phyloP scores from a whole-genome alignment of 2,888 invertebrate species.

The Leptura quadrifasciata region DNA sequence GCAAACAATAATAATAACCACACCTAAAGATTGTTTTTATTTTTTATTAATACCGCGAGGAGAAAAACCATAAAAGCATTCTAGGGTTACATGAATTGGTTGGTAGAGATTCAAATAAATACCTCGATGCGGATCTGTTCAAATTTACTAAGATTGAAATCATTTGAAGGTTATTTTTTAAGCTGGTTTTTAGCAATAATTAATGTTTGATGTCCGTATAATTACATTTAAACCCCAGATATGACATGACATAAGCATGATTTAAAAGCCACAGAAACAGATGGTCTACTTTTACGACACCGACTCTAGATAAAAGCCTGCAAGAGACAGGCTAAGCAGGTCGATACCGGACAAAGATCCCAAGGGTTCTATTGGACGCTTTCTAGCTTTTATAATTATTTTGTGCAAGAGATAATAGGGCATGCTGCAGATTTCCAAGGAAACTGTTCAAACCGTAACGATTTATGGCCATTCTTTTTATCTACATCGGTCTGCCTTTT shows the following conservation, averaged over 20 bases:
- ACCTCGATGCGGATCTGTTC: no score
- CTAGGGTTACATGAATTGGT: no score
- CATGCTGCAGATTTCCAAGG: conserved; percentile 31
- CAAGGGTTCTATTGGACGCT: conserved; percentile 19
- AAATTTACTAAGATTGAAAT: no score
- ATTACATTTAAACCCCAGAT: conserved; percentile 1
- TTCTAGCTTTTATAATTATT: conserved; percentile 36
- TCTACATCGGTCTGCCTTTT: neutral
- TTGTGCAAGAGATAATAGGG: conserved; percentile 34
- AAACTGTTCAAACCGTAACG: conserved; percentile 24
- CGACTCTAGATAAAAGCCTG: conserved; percentile 32
- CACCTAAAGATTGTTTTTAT: no score
- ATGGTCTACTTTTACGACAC: conserved; percentile 33
- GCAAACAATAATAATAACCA: no score
- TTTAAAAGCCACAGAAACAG: conserved; percentile 39
- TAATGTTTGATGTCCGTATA: neutral
- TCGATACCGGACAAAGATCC: conserved; percentile 41
- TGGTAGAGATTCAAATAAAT: no score
- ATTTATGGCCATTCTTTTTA: conserved; percentile 29
- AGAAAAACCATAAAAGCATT: no score
- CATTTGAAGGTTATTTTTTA: no score
- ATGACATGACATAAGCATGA: conserved; percentile 17
- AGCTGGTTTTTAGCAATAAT: neutral
- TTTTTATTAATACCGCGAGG: no score
- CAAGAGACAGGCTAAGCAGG: conserved; percentile 27